Evolutionary conservation across 2,888 invertebrate species (phyloP).

Genomic region (Augochlorella aurata): DNA sequence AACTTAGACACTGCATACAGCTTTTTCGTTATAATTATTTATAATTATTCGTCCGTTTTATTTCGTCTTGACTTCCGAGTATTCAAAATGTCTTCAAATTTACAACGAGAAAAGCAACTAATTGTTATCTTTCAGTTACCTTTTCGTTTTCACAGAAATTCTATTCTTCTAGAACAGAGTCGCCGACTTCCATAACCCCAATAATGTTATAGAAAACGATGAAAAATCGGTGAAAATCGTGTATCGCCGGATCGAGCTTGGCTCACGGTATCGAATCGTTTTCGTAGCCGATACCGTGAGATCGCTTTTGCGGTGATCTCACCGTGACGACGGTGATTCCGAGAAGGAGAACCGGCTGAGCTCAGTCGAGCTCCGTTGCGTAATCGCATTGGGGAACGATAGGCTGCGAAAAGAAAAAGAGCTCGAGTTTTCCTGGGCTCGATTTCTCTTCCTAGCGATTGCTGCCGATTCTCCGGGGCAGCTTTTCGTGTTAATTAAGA

Average conservation of each 20-base stretch:
- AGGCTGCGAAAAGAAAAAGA: conserved; percentile 32
- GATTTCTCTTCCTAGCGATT: conserved; percentile 26
- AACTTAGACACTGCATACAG: too few species aligned
- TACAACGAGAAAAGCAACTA: too few species aligned
- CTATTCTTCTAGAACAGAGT: too few species aligned
- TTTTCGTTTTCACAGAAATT: too few species aligned
- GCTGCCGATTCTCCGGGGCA: neutral
- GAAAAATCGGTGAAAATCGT: neutral
- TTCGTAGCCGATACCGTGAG: conserved; percentile 14
- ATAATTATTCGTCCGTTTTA: too few species aligned
- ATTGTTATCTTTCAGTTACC: too few species aligned
- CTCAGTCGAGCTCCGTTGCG: conserved; percentile 40
- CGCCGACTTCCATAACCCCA: too few species aligned
- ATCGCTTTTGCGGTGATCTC: conserved; percentile 26
- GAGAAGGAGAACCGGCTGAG: conserved; percentile 24
- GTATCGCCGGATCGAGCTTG: neutral
- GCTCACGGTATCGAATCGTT: neutral
- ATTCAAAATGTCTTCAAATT: too few species aligned
- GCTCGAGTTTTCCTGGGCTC: conserved; percentile 31
- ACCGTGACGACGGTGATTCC: conserved; percentile 22
- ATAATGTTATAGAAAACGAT: too few species aligned
- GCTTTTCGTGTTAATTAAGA: neutral
- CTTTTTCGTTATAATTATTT: too few species aligned
- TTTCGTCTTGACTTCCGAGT: too few species aligned
- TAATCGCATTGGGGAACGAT: conserved; percentile 41